phyloP scores from a whole-genome alignment of 35 echinoderm and acorn worm genomes.

The Heliocidaris erythrogramma region DNA sequence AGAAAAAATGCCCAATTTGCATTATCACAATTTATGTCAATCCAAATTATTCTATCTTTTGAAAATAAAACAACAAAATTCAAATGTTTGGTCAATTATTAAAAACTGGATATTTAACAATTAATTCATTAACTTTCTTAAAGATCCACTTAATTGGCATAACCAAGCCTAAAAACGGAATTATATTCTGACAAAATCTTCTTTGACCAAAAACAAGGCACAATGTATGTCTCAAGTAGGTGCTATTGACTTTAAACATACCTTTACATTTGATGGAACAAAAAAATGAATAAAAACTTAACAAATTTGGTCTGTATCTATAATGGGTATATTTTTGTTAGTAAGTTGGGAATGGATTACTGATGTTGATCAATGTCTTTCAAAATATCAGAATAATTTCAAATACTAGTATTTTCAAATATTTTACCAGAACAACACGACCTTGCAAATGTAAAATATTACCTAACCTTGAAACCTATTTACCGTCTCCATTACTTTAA shows the following conservation, averaged over 20 bases:
- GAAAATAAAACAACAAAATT: background rate
- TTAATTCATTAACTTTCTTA: background rate
- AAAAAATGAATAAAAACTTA: background rate
- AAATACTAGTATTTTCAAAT: too few species aligned
- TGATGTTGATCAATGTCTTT: too few species aligned
- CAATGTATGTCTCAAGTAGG: background rate
- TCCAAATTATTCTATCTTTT: background rate
- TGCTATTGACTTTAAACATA: background rate
- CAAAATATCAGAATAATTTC: too few species aligned
- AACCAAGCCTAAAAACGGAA: background rate
- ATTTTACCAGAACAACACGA: too few species aligned
- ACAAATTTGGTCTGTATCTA: background rate
- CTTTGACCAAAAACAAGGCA: background rate
- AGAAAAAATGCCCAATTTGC: background rate
- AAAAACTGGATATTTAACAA: background rate
- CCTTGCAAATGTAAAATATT: too few species aligned
- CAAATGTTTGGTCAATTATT: background rate
- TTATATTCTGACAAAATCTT: background rate
- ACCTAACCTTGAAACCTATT: too few species aligned
- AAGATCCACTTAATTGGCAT: background rate
- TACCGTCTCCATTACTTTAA: too few species aligned
- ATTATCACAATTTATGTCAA: background rate
- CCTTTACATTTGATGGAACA: background rate
- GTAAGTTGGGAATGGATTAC: background rate
- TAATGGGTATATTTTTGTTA: background rate